phyloP scores from a whole-genome alignment of 2,888 invertebrate species.

The Clitarchus hookeri region DNA sequence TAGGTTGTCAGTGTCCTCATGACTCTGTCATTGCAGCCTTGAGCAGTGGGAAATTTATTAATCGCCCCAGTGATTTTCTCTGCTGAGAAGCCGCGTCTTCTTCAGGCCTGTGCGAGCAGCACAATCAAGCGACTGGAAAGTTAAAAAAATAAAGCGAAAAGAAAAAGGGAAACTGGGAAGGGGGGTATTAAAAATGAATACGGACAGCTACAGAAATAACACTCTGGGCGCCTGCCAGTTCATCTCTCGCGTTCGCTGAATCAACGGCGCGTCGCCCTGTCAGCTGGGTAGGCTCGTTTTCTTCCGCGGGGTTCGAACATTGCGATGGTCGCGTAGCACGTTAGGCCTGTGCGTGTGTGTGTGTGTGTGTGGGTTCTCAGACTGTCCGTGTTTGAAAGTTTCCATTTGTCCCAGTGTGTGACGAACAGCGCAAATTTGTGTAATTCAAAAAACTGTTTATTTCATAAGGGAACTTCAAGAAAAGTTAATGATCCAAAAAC shows the following conservation, averaged over 20 bases:
- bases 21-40: not conserved
- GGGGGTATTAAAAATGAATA: not conserved
- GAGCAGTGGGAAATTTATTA: not conserved
- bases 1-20: no score
- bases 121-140: not conserved
- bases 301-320: not conserved
- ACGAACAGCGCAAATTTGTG: no score
- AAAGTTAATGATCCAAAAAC: no score
- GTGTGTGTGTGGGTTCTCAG: no score
- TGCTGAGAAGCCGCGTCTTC: not conserved
- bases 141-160: not conserved
- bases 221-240: not conserved
- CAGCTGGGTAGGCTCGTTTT: not conserved
- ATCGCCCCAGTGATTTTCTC: not conserved
- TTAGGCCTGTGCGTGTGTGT: no score
- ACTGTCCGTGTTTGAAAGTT: no score
- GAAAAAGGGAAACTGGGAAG: not conserved
- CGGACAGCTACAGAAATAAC: slow-evolving; percentile 6
- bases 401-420: no score
- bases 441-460: no score
- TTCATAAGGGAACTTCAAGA: no score
- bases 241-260: not conserved
- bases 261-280: not conserved
- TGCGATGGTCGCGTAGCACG: not conserved
- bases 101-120: not conserved